phyloP scores from a whole-genome alignment of 1,140 invertebrate species.

The Anastatus disparis region DNA sequence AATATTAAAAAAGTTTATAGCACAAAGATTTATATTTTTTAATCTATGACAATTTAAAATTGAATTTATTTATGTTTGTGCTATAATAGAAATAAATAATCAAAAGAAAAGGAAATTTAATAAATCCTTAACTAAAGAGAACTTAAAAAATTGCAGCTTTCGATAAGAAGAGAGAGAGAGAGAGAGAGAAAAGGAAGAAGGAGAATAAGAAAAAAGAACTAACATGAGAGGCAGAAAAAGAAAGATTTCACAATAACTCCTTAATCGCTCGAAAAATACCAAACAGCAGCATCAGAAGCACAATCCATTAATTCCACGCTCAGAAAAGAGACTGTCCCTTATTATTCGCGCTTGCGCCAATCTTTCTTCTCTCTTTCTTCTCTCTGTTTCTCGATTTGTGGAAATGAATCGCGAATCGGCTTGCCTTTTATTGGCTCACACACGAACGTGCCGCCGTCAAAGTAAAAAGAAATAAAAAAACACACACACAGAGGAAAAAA shows the following conservation, averaged over 20 bases:
- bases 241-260: constrained; percentile 1
- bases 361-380: neutral
- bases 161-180: neutral
- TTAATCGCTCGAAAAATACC: constrained; percentile 36
- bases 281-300: constrained; percentile 10
- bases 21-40: too few relatives aligned
- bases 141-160: too few relatives aligned
- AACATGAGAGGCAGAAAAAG: neutral
- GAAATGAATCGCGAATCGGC: constrained; percentile 33
- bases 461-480: constrained; percentile 23
- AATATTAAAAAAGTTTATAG: too few relatives aligned
- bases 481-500: neutral
- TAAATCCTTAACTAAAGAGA: too few relatives aligned
- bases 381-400: constrained; percentile 30
- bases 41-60: too few relatives aligned
- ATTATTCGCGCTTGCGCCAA: constrained; percentile 33
- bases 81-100: too few relatives aligned
- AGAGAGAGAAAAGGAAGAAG: neutral
- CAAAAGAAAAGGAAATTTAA: too few relatives aligned
- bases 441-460: constrained; percentile 29
- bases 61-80: too few relatives aligned
- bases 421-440: constrained; percentile 24
- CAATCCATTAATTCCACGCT: constrained; percentile 38
- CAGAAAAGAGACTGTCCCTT: constrained; percentile 27
- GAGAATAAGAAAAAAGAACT: neutral